Base-by-base conservation (phyloP, 2,113 vertebrate species). In the Perca fluviatilis region DNA sequence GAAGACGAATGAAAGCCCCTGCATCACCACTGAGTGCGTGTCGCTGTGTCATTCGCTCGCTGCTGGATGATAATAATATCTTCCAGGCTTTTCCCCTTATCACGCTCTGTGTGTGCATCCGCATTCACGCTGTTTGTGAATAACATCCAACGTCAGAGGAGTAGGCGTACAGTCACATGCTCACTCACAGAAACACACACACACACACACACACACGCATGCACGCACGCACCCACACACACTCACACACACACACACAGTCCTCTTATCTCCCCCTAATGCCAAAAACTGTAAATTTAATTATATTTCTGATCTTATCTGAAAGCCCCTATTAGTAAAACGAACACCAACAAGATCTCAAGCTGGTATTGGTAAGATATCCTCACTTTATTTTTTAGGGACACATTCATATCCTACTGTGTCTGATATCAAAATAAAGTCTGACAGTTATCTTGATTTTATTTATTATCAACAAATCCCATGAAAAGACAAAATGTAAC, bases 31-130 rank as follows among this genome's bases (percentile, higher is more conserved):
- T 14, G 74, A 86, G 76, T 82, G 80, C 79, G 57, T 92, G 92
- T 91, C 91, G 92, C 88, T 87, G 79, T 93, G 90, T 91, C 90
- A 92, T 86, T 85, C 83, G 49, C 65, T 81, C 67, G 36, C 79
- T 56, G 11, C 83, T 46, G 86, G 77, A 74, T 57, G 76, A 87
- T 77, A 73, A 85, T 80, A 80, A 84, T 81, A 80, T 85, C 86
- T 86, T 70, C 72, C 6, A 66, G 84, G 84, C 71, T 74, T 84
- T 80, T 73, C 85, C 79, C 30, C 66, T 69, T 21, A 87, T 88
- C 79, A n/a, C 13, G 23, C 79, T 76, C 51, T 56, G 58, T 25
- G 65, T 63, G 80, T 49, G 36, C 70, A 43, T 71, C 60, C 3
- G 27, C 14, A 6, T 60, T 77, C 82, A 63, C 10, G 47, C 64